Conservation (phyloP, 2,113 vertebrate genomes). For the Chaetodon trifascialis region DNA sequence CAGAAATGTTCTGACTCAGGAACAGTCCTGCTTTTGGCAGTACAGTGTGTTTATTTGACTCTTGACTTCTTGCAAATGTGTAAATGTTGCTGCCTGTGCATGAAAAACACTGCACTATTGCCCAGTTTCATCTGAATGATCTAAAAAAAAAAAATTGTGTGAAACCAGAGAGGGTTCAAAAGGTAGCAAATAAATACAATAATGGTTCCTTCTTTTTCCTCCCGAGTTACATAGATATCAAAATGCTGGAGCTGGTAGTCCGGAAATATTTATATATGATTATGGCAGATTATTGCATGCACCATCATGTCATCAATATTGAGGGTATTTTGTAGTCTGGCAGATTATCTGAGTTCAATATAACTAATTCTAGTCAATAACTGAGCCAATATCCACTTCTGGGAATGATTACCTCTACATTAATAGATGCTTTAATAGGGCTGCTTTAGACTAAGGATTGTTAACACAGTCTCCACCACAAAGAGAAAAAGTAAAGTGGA, state of each 20-base stretch:
- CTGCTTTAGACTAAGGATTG: not conserved
- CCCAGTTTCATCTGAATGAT: not conserved
- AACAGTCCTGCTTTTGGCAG: not conserved
- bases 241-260: not conserved
- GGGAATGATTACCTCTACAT: not conserved
- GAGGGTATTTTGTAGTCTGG: not conserved
- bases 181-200: not conserved
- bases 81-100: not conserved
- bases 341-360: not conserved
- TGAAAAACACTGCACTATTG: not conserved
- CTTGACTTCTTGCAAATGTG: not conserved
- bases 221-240: not conserved
- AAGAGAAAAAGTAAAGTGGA: not conserved
- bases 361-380: not conserved
- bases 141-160: not conserved
- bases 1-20: not conserved
- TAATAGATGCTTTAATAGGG: not conserved
- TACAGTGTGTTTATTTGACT: not conserved
- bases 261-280: not conserved
- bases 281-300: too few relatives aligned
- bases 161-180: not conserved
- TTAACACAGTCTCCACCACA: not conserved
- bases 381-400: not conserved
- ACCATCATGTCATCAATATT: not conserved
- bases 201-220: not conserved